phyloP scores from a whole-genome alignment of 2,888 invertebrate genomes.

The Amiota mariae region DNA sequence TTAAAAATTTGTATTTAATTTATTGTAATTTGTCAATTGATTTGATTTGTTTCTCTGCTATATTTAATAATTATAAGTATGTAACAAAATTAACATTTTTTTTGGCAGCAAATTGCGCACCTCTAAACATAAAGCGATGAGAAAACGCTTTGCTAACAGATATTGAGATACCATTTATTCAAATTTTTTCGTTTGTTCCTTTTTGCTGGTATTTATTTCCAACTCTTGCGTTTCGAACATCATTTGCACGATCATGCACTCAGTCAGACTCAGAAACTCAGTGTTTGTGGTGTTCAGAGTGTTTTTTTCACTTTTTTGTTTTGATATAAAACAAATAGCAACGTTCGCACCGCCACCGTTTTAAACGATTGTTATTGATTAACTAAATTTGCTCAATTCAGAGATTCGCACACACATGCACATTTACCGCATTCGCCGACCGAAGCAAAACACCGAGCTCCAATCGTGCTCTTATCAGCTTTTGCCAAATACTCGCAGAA shows the following conservation, averaged over 20 bases:
- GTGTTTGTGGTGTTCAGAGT: neutral
- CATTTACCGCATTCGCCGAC: no score
- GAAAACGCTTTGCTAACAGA: neutral
- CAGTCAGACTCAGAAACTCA: neutral
- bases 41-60: no score
- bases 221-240: neutral
- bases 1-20: no score
- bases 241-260: neutral
- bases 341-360: neutral
- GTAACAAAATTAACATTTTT: no score
- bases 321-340: neutral
- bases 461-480: no score
- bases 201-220: neutral
- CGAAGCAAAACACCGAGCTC: no score
- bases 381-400: conserved; percentile 54
- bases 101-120: no score
- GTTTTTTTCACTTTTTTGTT: conserved; percentile 9
- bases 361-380: conserved; percentile 64
- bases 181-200: no score
- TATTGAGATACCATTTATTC: no score
- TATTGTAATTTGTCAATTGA: no score
- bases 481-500: no score
- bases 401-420: conserved; percentile 23
- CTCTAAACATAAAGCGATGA: neutral
- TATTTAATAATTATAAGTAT: no score